phyloP scores from a whole-genome alignment of 37 sponge, comb jelly and placozoan genomes.

The Bolinopsis microptera region DNA sequence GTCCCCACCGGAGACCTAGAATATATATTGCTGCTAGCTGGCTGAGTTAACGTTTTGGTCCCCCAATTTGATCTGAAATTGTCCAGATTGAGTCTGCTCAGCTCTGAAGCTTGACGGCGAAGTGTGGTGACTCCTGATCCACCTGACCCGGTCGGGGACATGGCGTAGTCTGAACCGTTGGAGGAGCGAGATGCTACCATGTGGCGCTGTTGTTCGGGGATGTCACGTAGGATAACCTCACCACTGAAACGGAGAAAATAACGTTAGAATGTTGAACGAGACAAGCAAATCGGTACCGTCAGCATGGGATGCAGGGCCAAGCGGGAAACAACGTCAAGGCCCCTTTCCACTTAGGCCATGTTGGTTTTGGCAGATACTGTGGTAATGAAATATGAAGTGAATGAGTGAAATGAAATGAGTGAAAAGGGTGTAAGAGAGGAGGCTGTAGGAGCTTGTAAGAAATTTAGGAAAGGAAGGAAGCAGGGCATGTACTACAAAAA shows the following conservation, averaged over 20 bases:
- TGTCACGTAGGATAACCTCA: neutral
- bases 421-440: too few relatives aligned
- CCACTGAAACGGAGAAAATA: neutral
- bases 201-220: neutral
- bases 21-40: neutral
- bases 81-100: constrained; percentile 9
- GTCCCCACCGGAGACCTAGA: neutral
- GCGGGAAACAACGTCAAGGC: too few relatives aligned
- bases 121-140: constrained; percentile 9
- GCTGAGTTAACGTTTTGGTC: neutral
- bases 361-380: too few relatives aligned
- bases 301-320: too few relatives aligned
- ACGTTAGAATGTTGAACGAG: too few relatives aligned
- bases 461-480: too few relatives aligned
- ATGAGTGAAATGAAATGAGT: too few relatives aligned
- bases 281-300: too few relatives aligned
- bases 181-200: neutral
- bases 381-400: too few relatives aligned
- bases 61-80: neutral
- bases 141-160: neutral
- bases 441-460: too few relatives aligned
- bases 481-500: too few relatives aligned
- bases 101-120: constrained; percentile 16
- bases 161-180: constrained; percentile 37
- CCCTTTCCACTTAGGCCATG: too few relatives aligned